Base-by-base conservation (phyloP, 2,888 invertebrate species). In the Conchocele bisecta region DNA sequence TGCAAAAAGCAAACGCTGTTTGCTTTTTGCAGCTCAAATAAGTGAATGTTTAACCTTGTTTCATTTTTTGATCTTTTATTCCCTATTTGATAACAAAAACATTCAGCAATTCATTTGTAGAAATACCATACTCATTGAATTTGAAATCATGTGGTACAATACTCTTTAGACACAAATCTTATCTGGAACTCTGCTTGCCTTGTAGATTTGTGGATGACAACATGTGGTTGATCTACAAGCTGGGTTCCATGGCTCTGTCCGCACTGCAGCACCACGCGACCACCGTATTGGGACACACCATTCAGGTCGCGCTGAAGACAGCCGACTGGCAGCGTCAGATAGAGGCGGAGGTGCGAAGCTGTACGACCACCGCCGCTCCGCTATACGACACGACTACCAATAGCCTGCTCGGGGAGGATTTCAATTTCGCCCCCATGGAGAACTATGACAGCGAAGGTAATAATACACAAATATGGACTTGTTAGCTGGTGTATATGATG, bases 211-310 rank as follows among this genome's bases (percentile, higher is more conserved):
- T 97, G 17, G 96, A 95, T 26, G 95, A 94, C 69, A 95, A 96
- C 17, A 94, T 98, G 92, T 96, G 97, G 95, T 94, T 98, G 28
- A 97, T 98, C 9, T 98, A 98, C 90, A 94, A 96, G 82, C 96
- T 96, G 87, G 97, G 98, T 0, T 95, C 96, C 88, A 95, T 95
- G 80, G 98, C 98, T 3, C 91, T 99, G 24, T 89, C 91, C 24
- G 92, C 92, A 4, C 73, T 92, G 17, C 84, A 91, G 54, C 90
- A 90, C 83, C 89, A 92, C 75, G 86, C 90, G 35, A 78, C 81
- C 26, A 61, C 86, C 81, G 90, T 92, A 73, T 20, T 13, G n/a
- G n/a, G n/a, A 11, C 37, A 11, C 15, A 35, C 11, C 15, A 11
- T 35, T 35, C 37, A 35, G n/a, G 11, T n/a, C 11, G 93, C 94